A percentile compares a stretch with the other conserved stretches of the same genome.
These are phyloP conservation scores for Percopsis omiscomaycus DNA, from an alignment of 2,797 vertebrate genomes.

Conservation along the genomic window DNA sequence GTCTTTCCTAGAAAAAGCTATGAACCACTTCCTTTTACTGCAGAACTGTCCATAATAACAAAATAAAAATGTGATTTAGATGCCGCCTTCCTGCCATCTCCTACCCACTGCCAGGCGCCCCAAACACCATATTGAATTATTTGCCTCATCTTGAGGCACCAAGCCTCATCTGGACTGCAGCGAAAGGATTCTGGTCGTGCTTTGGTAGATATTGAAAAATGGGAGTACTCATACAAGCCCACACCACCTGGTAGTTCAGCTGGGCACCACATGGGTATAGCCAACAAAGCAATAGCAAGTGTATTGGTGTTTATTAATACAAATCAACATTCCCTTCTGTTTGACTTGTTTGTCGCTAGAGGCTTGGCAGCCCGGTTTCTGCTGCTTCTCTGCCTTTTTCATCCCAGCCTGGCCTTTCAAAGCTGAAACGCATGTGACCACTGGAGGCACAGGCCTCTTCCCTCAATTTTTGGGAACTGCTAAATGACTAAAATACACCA, in stretches of 20 bases:
- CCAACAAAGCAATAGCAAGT: slow-evolving; percentile 14
- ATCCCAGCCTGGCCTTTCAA: slow-evolving; percentile 8
- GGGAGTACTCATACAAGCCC: slow-evolving; percentile 13
- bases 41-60: too few relatives aligned
- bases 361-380: slow-evolving; percentile 1
- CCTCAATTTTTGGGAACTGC: not conserved
- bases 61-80: too few relatives aligned
- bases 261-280: slow-evolving; percentile 63
- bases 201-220: slow-evolving; percentile 47
- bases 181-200: slow-evolving; percentile 23
- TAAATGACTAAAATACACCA: not conserved
- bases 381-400: slow-evolving; percentile 34
- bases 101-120: too few relatives aligned
- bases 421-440: not conserved
- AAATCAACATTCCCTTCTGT: slow-evolving; percentile 45
- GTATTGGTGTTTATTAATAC: slow-evolving; percentile 52
- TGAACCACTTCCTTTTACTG: too few relatives aligned
- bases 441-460: not conserved
- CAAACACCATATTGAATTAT: not conserved
- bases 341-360: slow-evolving; percentile 43
- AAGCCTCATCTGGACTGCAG: slow-evolving; percentile 13
- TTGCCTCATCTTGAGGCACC: slow-evolving; percentile 3
- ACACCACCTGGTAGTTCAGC: slow-evolving; percentile 56
- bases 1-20: too few relatives aligned
- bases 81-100: too few relatives aligned